Evolutionary conservation across 2,888 invertebrate species (phyloP), one percentile per base, ranked within the genome.

Genomic region (Drosophila nigricruria): DNA sequence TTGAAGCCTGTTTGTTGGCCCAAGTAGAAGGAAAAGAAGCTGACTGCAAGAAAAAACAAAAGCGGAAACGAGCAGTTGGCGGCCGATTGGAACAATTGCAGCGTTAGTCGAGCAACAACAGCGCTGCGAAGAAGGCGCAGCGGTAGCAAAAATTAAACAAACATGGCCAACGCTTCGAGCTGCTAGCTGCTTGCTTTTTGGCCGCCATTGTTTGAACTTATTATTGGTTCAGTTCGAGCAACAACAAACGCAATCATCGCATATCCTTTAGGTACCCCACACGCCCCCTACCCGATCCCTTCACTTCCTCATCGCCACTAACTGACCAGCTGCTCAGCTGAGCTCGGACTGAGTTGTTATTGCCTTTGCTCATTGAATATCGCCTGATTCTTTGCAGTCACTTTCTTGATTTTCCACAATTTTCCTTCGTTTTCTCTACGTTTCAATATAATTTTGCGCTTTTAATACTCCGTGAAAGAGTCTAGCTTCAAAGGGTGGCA

Each of bases 1-100:
- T 85, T 85, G 85, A 88, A 88, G 85, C 83, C 86, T 85, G 88
- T 85, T 88, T 88, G 83, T 76, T 78, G 82, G 78, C 82, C 82
- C 75, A 80, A 79, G 82, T 70, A 75, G 73, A 87, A 76, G 84
- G 70, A 86, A 86, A 70, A 75, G 73, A 70, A 73, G 71, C 71
- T 70, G 72, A 56, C 59, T 65, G 73, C 77, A n/a, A 49, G 6
- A 52, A 81, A 83, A 84, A 87, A 87, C 83, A 84, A 87, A 80
- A 70, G 72, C 88, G 83, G 88, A 84, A 84, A 73, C 85, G 88
- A 84, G 57, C 88, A 87, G 84, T 87, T 84, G 88, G 84, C 81
- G 77, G 88, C 72, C 84, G 85, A 87, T 82, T 84, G 88, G 79
- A 84, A 85, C 88, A 87, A 84, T 85, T 87, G 84, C 88, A 87